Conservation (phyloP, 2,113 vertebrate genomes). For the Syngnathus floridae region DNA sequence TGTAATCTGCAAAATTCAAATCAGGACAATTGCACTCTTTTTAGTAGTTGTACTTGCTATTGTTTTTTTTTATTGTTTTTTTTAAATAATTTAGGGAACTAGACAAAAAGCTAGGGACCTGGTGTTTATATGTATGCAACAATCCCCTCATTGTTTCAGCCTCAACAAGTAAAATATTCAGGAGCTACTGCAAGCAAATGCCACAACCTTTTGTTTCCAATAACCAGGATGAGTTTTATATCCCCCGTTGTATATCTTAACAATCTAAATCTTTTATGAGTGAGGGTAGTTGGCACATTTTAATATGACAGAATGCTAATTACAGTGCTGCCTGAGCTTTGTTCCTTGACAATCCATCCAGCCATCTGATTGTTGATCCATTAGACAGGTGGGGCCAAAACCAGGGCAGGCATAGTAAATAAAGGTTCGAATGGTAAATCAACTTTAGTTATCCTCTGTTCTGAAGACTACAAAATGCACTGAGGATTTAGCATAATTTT, state of each 20-base stretch:
- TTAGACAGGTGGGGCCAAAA: not conserved
- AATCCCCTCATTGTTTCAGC: not conserved
- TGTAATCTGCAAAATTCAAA: not conserved
- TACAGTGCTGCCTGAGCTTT: not conserved
- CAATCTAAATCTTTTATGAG: conserved; percentile 5
- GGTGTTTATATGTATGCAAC: not conserved
- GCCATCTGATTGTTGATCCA: not conserved
- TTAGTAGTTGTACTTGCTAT: not conserved
- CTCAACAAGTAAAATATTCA: conserved; percentile 4
- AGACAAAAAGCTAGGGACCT: not conserved
- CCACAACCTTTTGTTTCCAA: conserved; percentile 8
- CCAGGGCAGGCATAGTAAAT: not conserved
- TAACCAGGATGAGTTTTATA: conserved; percentile 3
- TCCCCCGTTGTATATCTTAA: not conserved
- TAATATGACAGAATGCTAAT: not conserved
- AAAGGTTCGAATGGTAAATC: no score
- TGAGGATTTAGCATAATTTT: no score
- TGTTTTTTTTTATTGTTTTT: not conserved
- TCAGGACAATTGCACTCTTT: not conserved
- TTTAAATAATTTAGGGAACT: not conserved
- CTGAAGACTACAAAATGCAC: no score
- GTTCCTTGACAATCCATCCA: not conserved
- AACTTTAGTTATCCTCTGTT: no score
- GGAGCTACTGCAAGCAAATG: conserved; percentile 4
- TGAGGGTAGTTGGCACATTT: not conserved